Evolutionary conservation across 2,113 vertebrate genomes (phyloP).

Genomic region (Egretta garzetta): DNA sequence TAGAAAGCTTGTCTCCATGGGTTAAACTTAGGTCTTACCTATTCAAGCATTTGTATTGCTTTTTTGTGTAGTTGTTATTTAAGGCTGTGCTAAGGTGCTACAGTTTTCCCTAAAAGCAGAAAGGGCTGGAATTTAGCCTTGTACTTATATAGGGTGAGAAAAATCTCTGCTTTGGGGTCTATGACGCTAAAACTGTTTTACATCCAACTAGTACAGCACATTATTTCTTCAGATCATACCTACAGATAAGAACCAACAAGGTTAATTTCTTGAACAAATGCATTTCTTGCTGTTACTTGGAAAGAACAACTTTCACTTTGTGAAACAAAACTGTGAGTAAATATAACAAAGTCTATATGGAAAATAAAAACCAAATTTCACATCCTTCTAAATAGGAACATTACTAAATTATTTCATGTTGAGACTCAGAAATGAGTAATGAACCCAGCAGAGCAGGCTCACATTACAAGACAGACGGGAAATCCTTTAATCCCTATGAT

Average conservation of each 20-base stretch:
- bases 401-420: neutral
- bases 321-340: neutral
- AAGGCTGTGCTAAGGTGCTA: neutral
- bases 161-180: neutral
- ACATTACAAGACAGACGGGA: neutral
- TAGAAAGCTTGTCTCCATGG: neutral
- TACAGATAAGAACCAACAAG: neutral
- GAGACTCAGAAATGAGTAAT: neutral
- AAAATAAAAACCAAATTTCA: neutral
- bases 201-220: neutral
- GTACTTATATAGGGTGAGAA: neutral
- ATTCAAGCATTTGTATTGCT: neutral
- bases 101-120: neutral
- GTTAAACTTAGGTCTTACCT: neutral
- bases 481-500: neutral
- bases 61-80: neutral
- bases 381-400: neutral
- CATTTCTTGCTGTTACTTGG: neutral
- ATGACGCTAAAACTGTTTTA: neutral
- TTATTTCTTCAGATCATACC: neutral
- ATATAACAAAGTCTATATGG: neutral
- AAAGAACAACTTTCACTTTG: neutral
- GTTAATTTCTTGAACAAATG: accelerated
- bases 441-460: neutral
- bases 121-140: neutral